These are phyloP conservation scores for Atherinomorus stipes DNA, from an alignment of 2,113 vertebrate genomes.

Conservation along the genomic window DNA sequence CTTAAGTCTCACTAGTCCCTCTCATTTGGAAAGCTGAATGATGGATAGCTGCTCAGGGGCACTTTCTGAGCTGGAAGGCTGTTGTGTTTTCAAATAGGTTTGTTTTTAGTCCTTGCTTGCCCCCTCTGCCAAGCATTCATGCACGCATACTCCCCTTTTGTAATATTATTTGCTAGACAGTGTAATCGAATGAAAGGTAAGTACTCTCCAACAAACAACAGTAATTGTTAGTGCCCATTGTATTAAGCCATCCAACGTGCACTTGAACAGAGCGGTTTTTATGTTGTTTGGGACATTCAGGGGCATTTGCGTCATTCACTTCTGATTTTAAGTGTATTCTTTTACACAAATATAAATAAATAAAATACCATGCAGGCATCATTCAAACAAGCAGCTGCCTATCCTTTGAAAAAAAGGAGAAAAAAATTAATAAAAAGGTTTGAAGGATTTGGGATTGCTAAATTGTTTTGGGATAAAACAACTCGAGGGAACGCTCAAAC, in stretches of 20 bases:
- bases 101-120: slow-evolving; percentile 57
- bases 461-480: slow-evolving; percentile 32
- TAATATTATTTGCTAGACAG: slow-evolving; percentile 61
- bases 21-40: slow-evolving; percentile 12
- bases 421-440: not conserved
- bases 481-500: slow-evolving; percentile 9
- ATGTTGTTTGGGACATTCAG: slow-evolving; percentile 33
- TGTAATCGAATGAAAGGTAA: slow-evolving; percentile 68
- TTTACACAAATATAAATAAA: slow-evolving; percentile 21
- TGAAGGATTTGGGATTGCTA: not conserved
- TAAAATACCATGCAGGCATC: not conserved
- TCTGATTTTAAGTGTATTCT: slow-evolving; percentile 16
- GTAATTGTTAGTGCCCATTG: slow-evolving; percentile 62
- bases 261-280: slow-evolving; percentile 51
- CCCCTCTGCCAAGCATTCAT: slow-evolving; percentile 41
- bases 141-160: slow-evolving; percentile 33
- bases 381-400: slow-evolving; percentile 4
- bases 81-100: slow-evolving; percentile 65
- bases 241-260: slow-evolving; percentile 44
- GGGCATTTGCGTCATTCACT: slow-evolving; percentile 50
- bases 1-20: not conserved
- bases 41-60: slow-evolving; percentile 30
- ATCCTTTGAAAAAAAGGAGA: not conserved
- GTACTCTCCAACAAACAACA: slow-evolving; percentile 69
- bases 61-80: slow-evolving; percentile 43